Base-by-base conservation (phyloP, 1,140 invertebrate species). In the Cylas formicarius region DNA sequence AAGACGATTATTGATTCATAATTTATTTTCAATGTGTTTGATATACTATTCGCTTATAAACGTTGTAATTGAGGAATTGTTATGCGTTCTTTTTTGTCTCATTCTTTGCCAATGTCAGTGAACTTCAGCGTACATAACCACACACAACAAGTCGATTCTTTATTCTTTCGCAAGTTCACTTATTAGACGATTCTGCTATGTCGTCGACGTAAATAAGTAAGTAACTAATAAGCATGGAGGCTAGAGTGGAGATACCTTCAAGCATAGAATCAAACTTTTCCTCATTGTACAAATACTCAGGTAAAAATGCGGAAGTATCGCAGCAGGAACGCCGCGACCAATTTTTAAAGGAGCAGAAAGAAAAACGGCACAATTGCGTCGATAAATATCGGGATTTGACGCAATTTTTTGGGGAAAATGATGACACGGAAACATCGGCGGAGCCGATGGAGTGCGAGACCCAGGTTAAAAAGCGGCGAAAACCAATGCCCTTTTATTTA, bases 401-500 rank as follows among this genome's bases (percentile, higher is more conserved):
- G 10, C 41, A 55, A 3, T 9, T 48, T 14, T 55, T 54, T 28
- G n/a, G 39, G 6, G 29, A 45, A 20, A 37, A 50, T 13, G 36
- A 50, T 20, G 23, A 39, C 17, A 22, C 13, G 3, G 18, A 28
- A 3, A 11, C 9, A 11, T 4, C 4, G 2, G 8, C 18, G 10
- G 36, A 49, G 32, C 11, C 23, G 17, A 41, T 49, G 41, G 34
- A 44, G 13, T 36, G 21, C 27, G 26, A 38, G 22, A 9, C 14
- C n/a, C 10, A n/a, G 31, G 19, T 26, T 9, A 28, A 29, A 20
- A 9, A 28, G 7, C 11, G 10, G 16, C 34, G 27, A 21, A 43
- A 43, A 38, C 32, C 17, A 21, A 66, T 63, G 43, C 56, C 51
- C 32, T 65, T 65, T 52, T 60, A 61, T 61, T 61, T 86, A 21